Base-by-base conservation (phyloP, 2,888 invertebrate species). In the Acanthoscelides obtectus region DNA sequence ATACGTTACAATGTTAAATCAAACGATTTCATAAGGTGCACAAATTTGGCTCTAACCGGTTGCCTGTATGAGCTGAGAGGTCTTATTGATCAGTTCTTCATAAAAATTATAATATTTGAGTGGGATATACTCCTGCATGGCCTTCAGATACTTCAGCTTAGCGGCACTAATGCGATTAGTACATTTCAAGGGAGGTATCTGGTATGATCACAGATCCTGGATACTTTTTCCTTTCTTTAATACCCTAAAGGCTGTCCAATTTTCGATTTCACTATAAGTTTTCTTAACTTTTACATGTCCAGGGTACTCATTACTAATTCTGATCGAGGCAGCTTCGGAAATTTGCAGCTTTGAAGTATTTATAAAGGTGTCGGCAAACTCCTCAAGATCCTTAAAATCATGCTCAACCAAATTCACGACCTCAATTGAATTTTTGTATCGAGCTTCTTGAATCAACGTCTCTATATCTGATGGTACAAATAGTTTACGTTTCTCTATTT, bases 391-490 rank as follows among this genome's bases (percentile, higher is more conserved):
- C 66, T 72, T 71, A 67, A 76, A 76, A 74, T 73, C 70, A 27
- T 71, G 68, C 63, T 70, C 64, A 70, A 22, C 27, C 73, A 75
- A 72, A 68, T 70, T 64, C 63, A 63, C 19, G 19, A 63, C 63
- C 8, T 63, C 12, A 63, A 63, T 12, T 63, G 63, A 19, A 63
- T 45, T 71, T 70, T 72, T 72, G 70, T 70, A 22, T 27, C 71
- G 69, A 67, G 74, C 72, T 73, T 74, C 71, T 72, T 69, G n/a
- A 63, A 76, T 76, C 70, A 74, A 73, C 70, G 64, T 73, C 66
- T 70, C 71, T 27, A 76, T 63, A 73, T 75, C 74, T 64, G 63
- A 64, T 22, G 69, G 64, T 64, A 63, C 63, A 63, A 12, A 63
- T 63, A 63, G 19, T 19, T 20, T 71, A 19, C 65, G 64, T 27